Base-by-base conservation (phyloP, 2,888 invertebrate species). In the Altica lythri region DNA sequence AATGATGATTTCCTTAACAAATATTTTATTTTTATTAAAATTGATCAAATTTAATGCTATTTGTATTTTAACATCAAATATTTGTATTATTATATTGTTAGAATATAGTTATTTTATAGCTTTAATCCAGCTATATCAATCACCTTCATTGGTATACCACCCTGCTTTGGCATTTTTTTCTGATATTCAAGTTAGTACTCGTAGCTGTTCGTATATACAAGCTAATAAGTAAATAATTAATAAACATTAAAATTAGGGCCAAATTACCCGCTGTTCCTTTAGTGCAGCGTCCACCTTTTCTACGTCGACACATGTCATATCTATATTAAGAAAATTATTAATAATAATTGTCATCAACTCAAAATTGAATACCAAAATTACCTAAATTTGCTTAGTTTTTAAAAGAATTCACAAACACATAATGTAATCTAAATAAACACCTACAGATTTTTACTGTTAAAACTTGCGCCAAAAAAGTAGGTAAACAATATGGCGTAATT, bases 241-340 rank as follows among this genome's bases (percentile, higher is more conserved):
- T 25, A 35, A 43, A 43, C 37, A 47, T 30, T 44, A 53, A 49
- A 53, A 53, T 43, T 52, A 32, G 48, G 45, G 43, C 47, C 29
- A 59, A 69, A 69, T 89, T 93, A 95, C 95, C 95, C 82, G 95
- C 95, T 80, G 95, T 95, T 88, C 95, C 95, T 86, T 94, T 92
- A 77, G 94, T 94, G 85, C 95, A 95, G 83, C 93, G 89, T 79
- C 94, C 94, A 81, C 93, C 94, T 85, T 93, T 93, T 81, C 93
- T 86, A 78, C 93, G 87, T 75, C 95, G 89, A 86, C 95, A 95
- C 94, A 95, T 94, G 88, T 95, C 95, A 83, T 94, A 93, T 89
- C 94, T 94, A 89, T 56, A 72, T 65, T 66, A 22, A 55, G 55
- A 57, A 32, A 46, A 19, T 2, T 25, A 9, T 45, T 27, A 12